Conservation (phyloP, 64 coral and sea anemone genomes). For the Pocillopora damicornis region DNA sequence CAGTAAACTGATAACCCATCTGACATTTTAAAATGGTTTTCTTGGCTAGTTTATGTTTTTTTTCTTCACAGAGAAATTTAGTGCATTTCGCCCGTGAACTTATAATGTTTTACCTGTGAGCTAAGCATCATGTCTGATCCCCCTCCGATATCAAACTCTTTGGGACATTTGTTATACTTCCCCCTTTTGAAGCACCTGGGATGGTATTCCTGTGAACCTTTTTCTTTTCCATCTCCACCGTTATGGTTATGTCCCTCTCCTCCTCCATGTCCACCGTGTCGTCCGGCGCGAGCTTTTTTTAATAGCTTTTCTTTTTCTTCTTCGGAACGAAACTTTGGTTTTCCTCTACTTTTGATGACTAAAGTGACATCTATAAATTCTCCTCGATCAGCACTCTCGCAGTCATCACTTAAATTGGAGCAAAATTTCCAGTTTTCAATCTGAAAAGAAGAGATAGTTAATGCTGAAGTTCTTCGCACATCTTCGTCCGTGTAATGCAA, state of each 20-base stretch:
- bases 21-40: no score
- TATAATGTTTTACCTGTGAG: constrained; percentile 5
- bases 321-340: background rate
- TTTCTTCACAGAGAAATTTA: no score
- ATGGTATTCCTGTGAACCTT: background rate
- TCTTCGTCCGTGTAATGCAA: background rate
- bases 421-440: constrained; percentile 33
- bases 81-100: no score
- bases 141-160: constrained; percentile 40
- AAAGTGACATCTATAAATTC: constrained; percentile 20
- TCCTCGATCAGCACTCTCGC: constrained; percentile 12
- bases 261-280: no score
- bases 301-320: background rate
- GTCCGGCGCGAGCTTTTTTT: no score
- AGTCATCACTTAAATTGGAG: background rate
- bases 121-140: constrained; percentile 33
- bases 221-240: background rate
- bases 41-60: no score
- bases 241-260: background rate
- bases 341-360: constrained; percentile 18
- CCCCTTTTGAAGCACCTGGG: constrained; percentile 7
- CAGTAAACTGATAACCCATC: no score
- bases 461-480: background rate
- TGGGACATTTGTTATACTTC: constrained; percentile 6
- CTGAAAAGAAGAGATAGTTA: background rate